Evolutionary conservation across 2,888 invertebrate genomes (phyloP).

Genomic region (Pseudoips prasinana): DNA sequence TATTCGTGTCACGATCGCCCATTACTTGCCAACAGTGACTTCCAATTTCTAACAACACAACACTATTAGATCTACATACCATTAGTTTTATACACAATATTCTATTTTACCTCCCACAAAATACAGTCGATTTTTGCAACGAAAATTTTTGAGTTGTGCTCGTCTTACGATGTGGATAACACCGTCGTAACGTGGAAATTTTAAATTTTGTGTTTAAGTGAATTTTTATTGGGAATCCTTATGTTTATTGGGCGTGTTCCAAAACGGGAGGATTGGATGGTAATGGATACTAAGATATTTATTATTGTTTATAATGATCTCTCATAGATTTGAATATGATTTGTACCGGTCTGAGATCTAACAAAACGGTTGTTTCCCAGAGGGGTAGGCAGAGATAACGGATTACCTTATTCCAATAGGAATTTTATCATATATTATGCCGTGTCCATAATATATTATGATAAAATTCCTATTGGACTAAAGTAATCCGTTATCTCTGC

Average conservation of each 20-base stretch:
- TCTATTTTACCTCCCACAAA: slow-evolving; percentile 8
- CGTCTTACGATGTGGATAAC: slow-evolving; percentile 20
- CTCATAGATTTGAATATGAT: too few relatives aligned
- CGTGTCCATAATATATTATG: too few relatives aligned
- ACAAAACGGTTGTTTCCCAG: too few relatives aligned
- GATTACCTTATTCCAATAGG: too few relatives aligned
- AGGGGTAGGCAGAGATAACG: too few relatives aligned
- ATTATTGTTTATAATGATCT: too few relatives aligned
- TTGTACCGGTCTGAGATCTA: too few relatives aligned
- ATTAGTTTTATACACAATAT: slow-evolving; percentile 19
- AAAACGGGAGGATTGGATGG: too few relatives aligned
- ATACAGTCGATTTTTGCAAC: slow-evolving; percentile 25
- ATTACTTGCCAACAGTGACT: slow-evolving; percentile 81
- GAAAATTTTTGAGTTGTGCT: slow-evolving; percentile 16
- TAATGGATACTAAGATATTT: too few relatives aligned
- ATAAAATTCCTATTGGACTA: too few relatives aligned
- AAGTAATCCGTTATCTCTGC: too few relatives aligned
- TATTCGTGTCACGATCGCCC: slow-evolving; percentile 75
- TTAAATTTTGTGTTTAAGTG: slow-evolving; percentile 79
- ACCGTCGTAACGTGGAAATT: slow-evolving; percentile 72
- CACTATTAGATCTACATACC: slow-evolving; percentile 42
- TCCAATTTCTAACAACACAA: slow-evolving; percentile 68
- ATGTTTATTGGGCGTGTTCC: slow-evolving; percentile 52
- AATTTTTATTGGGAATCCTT: slow-evolving; percentile 74
- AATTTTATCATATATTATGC: too few relatives aligned